Evolutionary conservation across 2,113 vertebrate genomes (phyloP), one percentile per base, ranked within the genome.

Genomic region (Oncorhynchus keta): DNA sequence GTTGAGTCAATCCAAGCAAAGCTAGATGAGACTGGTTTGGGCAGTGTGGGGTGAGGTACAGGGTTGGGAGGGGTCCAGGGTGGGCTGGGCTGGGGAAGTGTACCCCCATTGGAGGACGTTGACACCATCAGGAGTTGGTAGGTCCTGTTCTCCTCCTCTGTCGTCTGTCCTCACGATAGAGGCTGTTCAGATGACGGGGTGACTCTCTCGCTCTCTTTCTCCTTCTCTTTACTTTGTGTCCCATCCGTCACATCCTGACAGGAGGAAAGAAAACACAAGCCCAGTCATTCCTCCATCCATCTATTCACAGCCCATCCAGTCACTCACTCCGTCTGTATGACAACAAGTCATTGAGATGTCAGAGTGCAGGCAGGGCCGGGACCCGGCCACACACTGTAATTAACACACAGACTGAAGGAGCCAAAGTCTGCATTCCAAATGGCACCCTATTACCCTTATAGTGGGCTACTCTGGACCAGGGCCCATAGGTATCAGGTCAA

Each of bases 191-290:
- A 84, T 83, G 78, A 76, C 35, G 75, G 68, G 4, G 7, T 73
- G 74, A 79, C 20, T 69, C 35, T 45, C 74, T 65, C 74, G 78
- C 74, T 72, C 59, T 66, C 5, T 77, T 55, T 72, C 30, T 57
- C 12, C 61, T 68, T 78, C 45, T 9, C 6, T 12, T 74, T 76
- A 74, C 8, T 83, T 3, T 20, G 39, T 26, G 5, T 5, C 62
- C 39, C 51, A 24, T 82, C 66, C 69, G 80, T 91, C 78, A 92
- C 91, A 92, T 92, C 81, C 91, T 92, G 80, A 80, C 68, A 18
- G 12, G 14, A n/a, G 20, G 28, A 81, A 14, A 76, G 12, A 76
- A 76, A 22, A n/a, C 12, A 71, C 24, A 72, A 18, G 48, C 24
- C 24, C 18, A 11, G 48, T 51, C 69, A 71, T 59, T 18, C 51